Base-by-base conservation (phyloP, 2,888 invertebrate species). In the Mycalesis mineus region DNA sequence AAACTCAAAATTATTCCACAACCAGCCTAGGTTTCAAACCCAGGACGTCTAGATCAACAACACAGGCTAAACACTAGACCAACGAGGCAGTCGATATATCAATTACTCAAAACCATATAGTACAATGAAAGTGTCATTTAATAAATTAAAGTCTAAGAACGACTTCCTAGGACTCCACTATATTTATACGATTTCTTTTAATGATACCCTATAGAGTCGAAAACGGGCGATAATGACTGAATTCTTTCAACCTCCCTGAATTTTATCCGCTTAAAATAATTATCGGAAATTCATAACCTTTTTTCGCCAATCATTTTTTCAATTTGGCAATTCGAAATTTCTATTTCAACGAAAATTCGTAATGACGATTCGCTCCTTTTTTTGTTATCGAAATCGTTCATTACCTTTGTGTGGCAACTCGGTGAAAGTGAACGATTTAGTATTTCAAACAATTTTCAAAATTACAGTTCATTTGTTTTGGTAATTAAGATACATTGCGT, bases 121-220 rank as follows among this genome's bases (percentile, higher is more conserved):
- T 5, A 22, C 22, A 22, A 22, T 22, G 22, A 22, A 22, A 22
- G 22, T 22, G 5, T 22, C 22, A 22, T 4, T 22, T 5, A 22
- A 22, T 22, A 22, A 22, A 22, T 22, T 22, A 22, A 22, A 22
- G 5, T 5, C 22, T 22, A n/a, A n/a, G n/a, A n/a, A n/a, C 22
- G 22, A 5, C 22, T 2, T 22, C 22, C 5, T 22, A 5, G 2
- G 5, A 2, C 22, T 22, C 22, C 22, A 22, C 22, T 2, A 22
- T 33, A 33, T 36, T 36, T 36, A 9, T 36, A 36, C 9, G 11
- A 36, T 36, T 57, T 60, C 22, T 39, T 37, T 47, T 60, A 57
- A 57, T 47, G 54, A 60, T 41, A 54, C 41, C 60, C 54, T 47
- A 51, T 55, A 41, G 36, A 37, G 60, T 51, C 47, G 47, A 45